A percentile compares a stretch with the other conserved stretches of the same genome.
Conservation (phyloP, 2,797 vertebrate species). For the Hemibagrus guttatus region DNA sequence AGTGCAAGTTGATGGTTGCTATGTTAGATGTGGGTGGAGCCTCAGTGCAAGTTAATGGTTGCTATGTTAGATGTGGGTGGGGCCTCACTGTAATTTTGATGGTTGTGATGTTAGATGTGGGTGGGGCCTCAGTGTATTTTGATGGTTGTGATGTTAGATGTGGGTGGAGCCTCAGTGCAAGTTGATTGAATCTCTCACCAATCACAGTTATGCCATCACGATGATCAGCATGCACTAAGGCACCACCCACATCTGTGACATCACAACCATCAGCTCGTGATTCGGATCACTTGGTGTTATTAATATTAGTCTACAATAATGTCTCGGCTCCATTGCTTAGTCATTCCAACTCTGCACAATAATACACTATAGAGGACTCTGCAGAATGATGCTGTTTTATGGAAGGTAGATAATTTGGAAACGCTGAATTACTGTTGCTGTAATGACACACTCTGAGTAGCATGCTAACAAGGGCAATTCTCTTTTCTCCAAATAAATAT, state of each 20-base stretch:
- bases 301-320: background rate
- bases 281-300: background rate
- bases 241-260: background rate
- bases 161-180: no score
- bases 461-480: slow-evolving; percentile 6
- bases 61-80: background rate
- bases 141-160: background rate
- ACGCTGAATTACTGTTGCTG: background rate
- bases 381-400: background rate
- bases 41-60: background rate
- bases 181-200: background rate
- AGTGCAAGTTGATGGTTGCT: background rate
- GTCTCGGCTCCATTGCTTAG: background rate
- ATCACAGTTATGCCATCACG: background rate
- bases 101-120: background rate
- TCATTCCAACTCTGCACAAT: background rate
- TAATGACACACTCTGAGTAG: slow-evolving; percentile 8
- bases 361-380: background rate
- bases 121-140: background rate
- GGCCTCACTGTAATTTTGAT: background rate
- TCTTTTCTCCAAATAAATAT: background rate
- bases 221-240: background rate
- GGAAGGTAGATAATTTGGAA: background rate
- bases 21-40: background rate
- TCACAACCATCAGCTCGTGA: background rate